Evolutionary conservation across 2,888 invertebrate genomes (phyloP).

Genomic region (Dendrolimus houi): DNA sequence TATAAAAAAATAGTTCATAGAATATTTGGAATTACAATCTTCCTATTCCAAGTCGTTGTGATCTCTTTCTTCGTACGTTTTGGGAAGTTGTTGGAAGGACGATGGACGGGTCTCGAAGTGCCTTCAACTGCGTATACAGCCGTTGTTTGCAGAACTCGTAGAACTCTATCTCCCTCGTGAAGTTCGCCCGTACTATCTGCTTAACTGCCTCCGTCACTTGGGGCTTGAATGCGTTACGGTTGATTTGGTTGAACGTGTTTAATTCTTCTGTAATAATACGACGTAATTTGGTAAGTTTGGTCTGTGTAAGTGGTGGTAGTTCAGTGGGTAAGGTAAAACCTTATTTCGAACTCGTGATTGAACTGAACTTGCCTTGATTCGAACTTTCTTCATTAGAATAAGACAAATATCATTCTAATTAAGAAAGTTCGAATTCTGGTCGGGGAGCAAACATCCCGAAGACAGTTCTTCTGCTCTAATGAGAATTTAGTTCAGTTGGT

Average conservation of each 20-base stretch:
- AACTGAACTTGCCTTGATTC: no score
- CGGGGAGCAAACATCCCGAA: no score
- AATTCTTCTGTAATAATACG: conserved; percentile 79
- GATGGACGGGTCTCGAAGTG: conserved; percentile 76
- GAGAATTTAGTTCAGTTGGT: no score
- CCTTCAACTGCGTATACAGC: conserved; percentile 86
- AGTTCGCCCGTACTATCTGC: conserved; percentile 88
- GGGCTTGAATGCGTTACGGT: conserved; percentile 91
- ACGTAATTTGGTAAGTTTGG: no score
- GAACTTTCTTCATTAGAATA: no score
- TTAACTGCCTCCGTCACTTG: conserved; percentile 91
- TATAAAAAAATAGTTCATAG: no score
- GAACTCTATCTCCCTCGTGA: conserved; percentile 93
- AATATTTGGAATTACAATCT: not conserved
- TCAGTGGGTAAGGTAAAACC: no score
- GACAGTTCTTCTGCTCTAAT: no score
- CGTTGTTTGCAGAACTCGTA: conserved; percentile 93
- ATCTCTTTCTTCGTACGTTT: conserved; percentile 29
- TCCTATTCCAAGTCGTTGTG: conserved; percentile 10
- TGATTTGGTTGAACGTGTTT: conserved; percentile 86
- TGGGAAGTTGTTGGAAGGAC: conserved; percentile 31
- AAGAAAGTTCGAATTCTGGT: no score
- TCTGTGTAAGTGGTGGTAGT: no score
- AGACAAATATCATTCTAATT: no score
- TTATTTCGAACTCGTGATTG: no score